These are phyloP conservation scores for Discoglossus pictus DNA, from an alignment of 2,797 vertebrate genomes.

Conservation along the genomic window DNA sequence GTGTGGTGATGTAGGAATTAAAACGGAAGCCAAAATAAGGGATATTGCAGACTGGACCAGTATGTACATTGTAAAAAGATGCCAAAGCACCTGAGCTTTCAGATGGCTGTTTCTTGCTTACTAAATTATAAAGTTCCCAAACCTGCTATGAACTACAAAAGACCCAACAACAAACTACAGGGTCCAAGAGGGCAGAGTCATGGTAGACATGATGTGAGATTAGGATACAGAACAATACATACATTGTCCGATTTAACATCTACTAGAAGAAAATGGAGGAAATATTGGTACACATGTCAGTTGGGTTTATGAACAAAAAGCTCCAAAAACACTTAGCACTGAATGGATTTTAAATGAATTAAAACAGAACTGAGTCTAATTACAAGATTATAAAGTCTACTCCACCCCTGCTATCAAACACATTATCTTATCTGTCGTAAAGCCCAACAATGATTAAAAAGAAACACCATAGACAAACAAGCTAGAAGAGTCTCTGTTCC, in stretches of 20 bases:
- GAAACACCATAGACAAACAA: slow-evolving; percentile 57
- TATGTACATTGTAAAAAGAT: no score
- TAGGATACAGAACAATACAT: slow-evolving; percentile 29
- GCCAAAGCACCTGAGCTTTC: no score
- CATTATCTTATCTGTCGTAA: slow-evolving; percentile 56
- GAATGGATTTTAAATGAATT: slow-evolving; percentile 18
- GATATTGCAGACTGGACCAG: no score
- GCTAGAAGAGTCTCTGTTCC: background rate
- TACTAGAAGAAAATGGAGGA: no score
- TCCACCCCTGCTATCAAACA: slow-evolving; percentile 50
- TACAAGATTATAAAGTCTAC: slow-evolving; percentile 29
- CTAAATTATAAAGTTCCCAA: no score
- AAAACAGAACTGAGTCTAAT: slow-evolving; percentile 26
- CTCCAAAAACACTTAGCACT: slow-evolving; percentile 3
- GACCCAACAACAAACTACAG: slow-evolving; percentile 17
- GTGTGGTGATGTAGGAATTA: no score
- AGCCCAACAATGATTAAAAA: slow-evolving; percentile 41
- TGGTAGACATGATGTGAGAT: slow-evolving; percentile 36
- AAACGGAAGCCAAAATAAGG: no score
- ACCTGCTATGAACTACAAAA: slow-evolving; percentile 20
- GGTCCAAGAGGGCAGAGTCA: slow-evolving; percentile 13
- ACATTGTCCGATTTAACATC: slow-evolving; percentile 35
- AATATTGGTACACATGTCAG: no score
- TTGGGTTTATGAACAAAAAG: no score
- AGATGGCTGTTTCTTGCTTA: no score